Evolutionary conservation across 2,888 invertebrate species (phyloP).

Genomic region (Acanthosepion esculentum): DNA sequence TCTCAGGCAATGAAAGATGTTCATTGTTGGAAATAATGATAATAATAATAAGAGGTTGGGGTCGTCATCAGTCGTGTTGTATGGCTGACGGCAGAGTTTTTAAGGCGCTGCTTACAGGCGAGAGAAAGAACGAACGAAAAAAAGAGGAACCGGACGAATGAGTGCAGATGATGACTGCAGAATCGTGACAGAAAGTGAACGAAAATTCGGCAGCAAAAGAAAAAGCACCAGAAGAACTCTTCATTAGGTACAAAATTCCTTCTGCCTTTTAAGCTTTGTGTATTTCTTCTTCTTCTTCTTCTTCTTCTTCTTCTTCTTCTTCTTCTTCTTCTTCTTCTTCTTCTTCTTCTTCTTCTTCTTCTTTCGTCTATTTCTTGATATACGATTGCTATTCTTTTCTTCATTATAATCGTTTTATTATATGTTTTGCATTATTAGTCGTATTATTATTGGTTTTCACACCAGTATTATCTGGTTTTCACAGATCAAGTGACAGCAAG

Average conservation of each 20-base stretch:
- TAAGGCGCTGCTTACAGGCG: background rate
- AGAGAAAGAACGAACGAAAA: background rate
- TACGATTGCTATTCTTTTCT: background rate
- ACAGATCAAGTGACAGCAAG: too few relatives aligned
- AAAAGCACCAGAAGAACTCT: background rate
- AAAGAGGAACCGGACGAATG: background rate
- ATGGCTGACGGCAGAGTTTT: background rate
- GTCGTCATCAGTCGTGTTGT: background rate
- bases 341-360: background rate
- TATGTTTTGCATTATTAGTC: background rate
- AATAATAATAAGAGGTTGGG: background rate
- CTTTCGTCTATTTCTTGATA: background rate
- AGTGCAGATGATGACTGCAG: background rate
- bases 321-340: background rate
- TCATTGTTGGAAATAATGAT: background rate
- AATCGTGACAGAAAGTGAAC: background rate
- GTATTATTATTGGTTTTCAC: background rate
- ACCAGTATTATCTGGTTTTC: background rate
- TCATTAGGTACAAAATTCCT: slow-evolving; percentile 33
- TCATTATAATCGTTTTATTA: background rate
- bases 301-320: background rate
- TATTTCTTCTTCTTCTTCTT: background rate
- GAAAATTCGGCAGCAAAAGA: background rate
- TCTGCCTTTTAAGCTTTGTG: background rate
- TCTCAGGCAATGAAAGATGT: background rate